phyloP scores from a whole-genome alignment of 1,140 invertebrate genomes.

The Helicoverpa zea region DNA sequence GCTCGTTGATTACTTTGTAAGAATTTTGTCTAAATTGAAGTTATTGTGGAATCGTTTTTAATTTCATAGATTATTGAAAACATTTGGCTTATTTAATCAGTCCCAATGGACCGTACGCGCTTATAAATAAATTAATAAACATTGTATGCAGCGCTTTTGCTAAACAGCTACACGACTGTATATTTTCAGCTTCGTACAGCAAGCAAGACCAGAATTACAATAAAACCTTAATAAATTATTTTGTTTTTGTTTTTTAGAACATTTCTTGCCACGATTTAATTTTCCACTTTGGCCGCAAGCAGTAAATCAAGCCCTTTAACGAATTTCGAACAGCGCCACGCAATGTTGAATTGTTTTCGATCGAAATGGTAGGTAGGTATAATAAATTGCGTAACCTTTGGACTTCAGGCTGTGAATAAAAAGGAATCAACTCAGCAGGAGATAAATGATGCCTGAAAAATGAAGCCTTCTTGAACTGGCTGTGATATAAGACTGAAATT shows the following conservation, averaged over 20 bases:
- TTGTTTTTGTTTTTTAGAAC: slow-evolving; percentile 41
- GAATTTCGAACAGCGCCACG: slow-evolving; percentile 19
- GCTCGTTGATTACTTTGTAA: too few relatives aligned
- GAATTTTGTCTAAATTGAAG: too few relatives aligned
- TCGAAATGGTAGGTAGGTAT: slow-evolving; percentile 21
- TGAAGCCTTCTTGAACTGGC: slow-evolving; percentile 14
- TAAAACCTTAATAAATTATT: slow-evolving; percentile 39
- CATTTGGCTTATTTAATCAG: slow-evolving; percentile 5
- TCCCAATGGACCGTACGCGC: slow-evolving; percentile 2
- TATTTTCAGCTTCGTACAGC: slow-evolving; percentile 24
- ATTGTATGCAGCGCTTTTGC: background rate
- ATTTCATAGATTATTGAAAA: too few relatives aligned
- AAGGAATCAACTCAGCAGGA: slow-evolving; percentile 15
- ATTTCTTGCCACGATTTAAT: slow-evolving; percentile 37
- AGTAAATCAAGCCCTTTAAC: slow-evolving; percentile 32
- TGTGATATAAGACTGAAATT: slow-evolving; percentile 32
- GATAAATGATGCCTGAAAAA: slow-evolving; percentile 2
- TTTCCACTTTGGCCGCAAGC: slow-evolving; percentile 22
- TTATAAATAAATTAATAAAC: slow-evolving; percentile 34
- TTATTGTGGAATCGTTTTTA: too few relatives aligned
- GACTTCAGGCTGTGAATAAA: slow-evolving; percentile 14
- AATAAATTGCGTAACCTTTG: slow-evolving; percentile 39
- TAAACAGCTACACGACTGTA: slow-evolving; percentile 24
- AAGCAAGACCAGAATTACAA: slow-evolving; percentile 25
- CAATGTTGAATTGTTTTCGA: slow-evolving; percentile 37